A percentile compares a stretch with the other conserved stretches of the same genome.
These are phyloP conservation scores for Chiridota heheva DNA, from an alignment of 35 echinoderm and acorn worm species.

Conservation along the genomic window DNA sequence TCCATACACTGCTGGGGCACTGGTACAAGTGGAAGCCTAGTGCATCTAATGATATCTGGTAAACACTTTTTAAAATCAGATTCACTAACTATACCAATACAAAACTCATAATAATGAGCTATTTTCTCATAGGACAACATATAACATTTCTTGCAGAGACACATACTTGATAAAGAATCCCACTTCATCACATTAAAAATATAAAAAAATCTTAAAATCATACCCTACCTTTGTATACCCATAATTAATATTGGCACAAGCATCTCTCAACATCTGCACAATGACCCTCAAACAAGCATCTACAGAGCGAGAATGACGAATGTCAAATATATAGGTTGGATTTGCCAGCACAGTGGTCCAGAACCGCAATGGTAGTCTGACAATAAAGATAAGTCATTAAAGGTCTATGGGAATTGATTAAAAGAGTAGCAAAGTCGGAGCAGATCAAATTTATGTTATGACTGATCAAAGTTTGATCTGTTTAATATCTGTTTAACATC, in stretches of 20 bases:
- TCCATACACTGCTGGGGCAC: too few species aligned
- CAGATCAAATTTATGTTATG: too few species aligned
- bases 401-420: too few species aligned
- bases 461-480: too few species aligned
- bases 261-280: constrained; percentile 53
- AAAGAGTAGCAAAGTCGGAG: too few species aligned
- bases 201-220: neutral
- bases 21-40: too few species aligned
- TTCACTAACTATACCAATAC: neutral
- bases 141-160: too few species aligned
- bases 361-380: constrained; percentile 62
- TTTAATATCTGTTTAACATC: too few species aligned
- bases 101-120: neutral
- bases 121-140: too few species aligned
- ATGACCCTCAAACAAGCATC: constrained; percentile 60
- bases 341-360: constrained; percentile 59
- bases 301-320: constrained; percentile 38
- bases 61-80: neutral
- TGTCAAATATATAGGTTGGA: constrained; percentile 68
- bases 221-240: constrained; percentile 41
- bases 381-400: too few species aligned
- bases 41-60: too few species aligned
- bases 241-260: constrained; percentile 28
- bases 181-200: neutral
- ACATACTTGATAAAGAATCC: neutral